Percentiles rank a stretch among this genome's conserved stretches.
phyloP scores from a whole-genome alignment of 2,888 invertebrate genomes.

The Microctonus hyperodae region DNA sequence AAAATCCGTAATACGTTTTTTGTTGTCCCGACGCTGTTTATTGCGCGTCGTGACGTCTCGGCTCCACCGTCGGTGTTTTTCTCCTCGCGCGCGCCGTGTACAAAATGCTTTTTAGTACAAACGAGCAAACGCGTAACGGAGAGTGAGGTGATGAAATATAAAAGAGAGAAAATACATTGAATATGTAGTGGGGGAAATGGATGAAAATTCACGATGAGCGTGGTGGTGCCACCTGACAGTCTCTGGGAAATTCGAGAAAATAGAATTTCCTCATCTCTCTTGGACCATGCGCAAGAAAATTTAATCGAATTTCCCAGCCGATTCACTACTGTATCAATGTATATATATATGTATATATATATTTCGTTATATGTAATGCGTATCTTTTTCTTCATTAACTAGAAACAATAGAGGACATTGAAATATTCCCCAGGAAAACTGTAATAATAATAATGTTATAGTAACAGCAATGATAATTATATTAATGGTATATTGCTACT shows the following conservation, averaged over 20 bases:
- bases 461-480: too few species aligned
- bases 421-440: not conserved
- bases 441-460: not conserved
- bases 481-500: too few species aligned
- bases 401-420: too few species aligned
- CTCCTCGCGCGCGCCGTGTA: constrained; percentile 15
- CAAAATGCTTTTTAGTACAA: constrained; percentile 26
- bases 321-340: not conserved
- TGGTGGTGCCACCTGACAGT: constrained; percentile 60
- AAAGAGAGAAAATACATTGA: constrained; percentile 15
- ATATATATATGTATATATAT: not conserved
- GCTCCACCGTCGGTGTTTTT: constrained; percentile 16
- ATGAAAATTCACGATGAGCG: constrained; percentile 11
- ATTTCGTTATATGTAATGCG: not conserved
- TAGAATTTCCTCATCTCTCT: constrained; percentile 51
- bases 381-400: too few species aligned
- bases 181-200: not conserved
- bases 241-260: constrained; percentile 57
- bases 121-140: constrained; percentile 15
- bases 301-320: constrained; percentile 41
- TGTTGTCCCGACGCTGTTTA: constrained; percentile 9
- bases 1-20: constrained; percentile 19
- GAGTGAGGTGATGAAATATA: constrained; percentile 10
- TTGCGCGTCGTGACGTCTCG: constrained; percentile 6
- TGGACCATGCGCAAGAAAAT: constrained; percentile 49